These are phyloP conservation scores for Drosophila putrida DNA, from an alignment of 2,888 invertebrate species.

Conservation along the genomic window DNA sequence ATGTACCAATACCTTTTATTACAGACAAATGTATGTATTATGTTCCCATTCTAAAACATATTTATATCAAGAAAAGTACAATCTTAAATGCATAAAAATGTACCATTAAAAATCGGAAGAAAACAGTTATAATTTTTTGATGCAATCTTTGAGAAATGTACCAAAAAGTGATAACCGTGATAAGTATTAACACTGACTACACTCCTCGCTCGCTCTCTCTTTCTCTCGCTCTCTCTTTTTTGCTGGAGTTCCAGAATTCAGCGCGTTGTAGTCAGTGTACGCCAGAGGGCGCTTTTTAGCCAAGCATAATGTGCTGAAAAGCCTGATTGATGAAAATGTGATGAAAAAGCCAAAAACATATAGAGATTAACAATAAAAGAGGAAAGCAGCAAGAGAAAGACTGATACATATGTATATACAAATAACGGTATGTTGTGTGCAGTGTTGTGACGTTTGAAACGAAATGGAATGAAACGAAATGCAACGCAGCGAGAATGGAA, in stretches of 20 bases:
- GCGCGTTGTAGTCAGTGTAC: slow-evolving; percentile 1
- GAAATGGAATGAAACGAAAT: slow-evolving; percentile 28
- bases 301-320: slow-evolving; percentile 1
- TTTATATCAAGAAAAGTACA: no score
- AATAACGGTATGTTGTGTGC: slow-evolving; percentile 1
- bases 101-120: no score
- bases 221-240: neutral
- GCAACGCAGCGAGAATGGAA: slow-evolving; percentile 18
- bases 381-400: neutral
- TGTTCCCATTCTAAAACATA: no score
- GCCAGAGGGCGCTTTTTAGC: slow-evolving; percentile 8
- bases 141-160: no score
- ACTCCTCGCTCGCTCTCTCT: neutral
- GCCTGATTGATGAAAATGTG: slow-evolving; percentile 16
- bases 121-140: no score
- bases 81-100: no score
- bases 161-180: neutral
- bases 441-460: slow-evolving; percentile 31
- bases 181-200: neutral
- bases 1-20: no score
- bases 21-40: no score
- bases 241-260: neutral
- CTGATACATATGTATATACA: slow-evolving; percentile 17
- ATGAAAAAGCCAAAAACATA: slow-evolving; percentile 16
- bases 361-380: neutral